A percentile compares a stretch with the other conserved stretches of the same genome.
Conservation (phyloP, 2,797 vertebrate genomes). For the Enoplosus armatus region DNA sequence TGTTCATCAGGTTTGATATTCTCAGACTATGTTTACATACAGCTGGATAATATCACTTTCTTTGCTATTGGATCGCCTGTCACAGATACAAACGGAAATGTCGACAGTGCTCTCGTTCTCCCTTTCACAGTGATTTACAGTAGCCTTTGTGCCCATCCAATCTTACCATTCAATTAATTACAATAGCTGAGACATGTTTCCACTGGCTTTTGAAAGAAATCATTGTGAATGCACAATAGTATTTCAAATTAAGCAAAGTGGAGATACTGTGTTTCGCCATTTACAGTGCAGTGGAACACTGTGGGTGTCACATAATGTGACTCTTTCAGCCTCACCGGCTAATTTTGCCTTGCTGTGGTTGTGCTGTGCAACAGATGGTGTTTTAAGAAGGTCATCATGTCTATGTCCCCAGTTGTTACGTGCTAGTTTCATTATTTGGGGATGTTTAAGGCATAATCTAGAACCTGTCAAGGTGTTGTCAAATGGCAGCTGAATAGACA, state of each 20-base stretch:
- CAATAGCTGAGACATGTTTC: conserved; percentile 28
- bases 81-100: conserved; percentile 63
- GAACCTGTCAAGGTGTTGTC: conserved; percentile 43
- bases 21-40: conserved; percentile 60
- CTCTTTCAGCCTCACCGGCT: conserved; percentile 62
- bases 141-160: conserved; percentile 36
- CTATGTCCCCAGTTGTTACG: conserved; percentile 52
- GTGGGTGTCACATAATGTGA: conserved; percentile 45
- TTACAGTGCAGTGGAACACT: conserved; percentile 22
- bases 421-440: conserved; percentile 49
- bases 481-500: conserved; percentile 28
- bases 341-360: conserved; percentile 62
- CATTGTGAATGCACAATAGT: conserved; percentile 18
- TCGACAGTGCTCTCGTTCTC: conserved; percentile 31
- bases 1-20: conserved; percentile 52
- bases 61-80: conserved; percentile 31
- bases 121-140: conserved; percentile 1
- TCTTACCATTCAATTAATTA: conserved; percentile 47
- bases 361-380: conserved; percentile 73
- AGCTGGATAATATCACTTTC: conserved; percentile 54
- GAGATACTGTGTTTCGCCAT: conserved; percentile 42
- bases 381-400: conserved; percentile 72
- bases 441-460: conserved; percentile 62
- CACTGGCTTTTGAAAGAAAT: conserved; percentile 39
- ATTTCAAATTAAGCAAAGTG: conserved; percentile 39